Evolutionary conservation across 2,797 vertebrate species (phyloP).

Genomic region (Sciurus carolinensis): DNA sequence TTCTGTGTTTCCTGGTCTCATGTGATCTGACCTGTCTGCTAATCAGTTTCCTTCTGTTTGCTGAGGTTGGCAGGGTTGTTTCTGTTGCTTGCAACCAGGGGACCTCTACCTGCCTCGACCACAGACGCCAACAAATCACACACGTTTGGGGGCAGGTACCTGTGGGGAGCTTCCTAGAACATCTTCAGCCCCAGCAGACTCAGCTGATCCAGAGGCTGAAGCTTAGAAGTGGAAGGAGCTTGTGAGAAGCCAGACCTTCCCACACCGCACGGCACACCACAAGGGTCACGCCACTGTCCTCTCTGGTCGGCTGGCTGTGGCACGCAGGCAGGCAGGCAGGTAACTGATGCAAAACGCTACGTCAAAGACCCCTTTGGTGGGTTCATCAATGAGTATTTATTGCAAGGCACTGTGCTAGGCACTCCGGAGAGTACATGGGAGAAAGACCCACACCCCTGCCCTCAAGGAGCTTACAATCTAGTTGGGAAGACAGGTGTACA

Average conservation of each 20-base stretch:
- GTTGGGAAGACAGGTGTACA: constrained; percentile 71
- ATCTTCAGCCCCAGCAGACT: neutral
- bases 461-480: constrained; percentile 81
- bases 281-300: neutral
- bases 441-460: constrained; percentile 73
- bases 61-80: neutral
- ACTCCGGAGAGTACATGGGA: constrained; percentile 73
- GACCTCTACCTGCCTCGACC: neutral
- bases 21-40: neutral
- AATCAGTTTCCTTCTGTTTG: neutral
- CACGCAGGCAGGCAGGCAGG: constrained; percentile 17
- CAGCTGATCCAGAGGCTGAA: neutral
- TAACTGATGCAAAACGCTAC: constrained; percentile 78
- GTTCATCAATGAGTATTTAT: constrained; percentile 79
- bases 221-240: neutral
- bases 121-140: neutral
- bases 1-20: neutral
- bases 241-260: neutral
- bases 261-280: neutral
- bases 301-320: neutral
- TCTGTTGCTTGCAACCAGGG: neutral
- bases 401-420: constrained; percentile 84
- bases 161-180: neutral
- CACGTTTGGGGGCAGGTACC: neutral
- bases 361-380: constrained; percentile 75